A percentile compares a stretch with the other conserved stretches of the same genome.
These are phyloP conservation scores for Archaeoteleia sp. DNA, from an alignment of 2,888 invertebrate genomes.

Conservation along the genomic window DNA sequence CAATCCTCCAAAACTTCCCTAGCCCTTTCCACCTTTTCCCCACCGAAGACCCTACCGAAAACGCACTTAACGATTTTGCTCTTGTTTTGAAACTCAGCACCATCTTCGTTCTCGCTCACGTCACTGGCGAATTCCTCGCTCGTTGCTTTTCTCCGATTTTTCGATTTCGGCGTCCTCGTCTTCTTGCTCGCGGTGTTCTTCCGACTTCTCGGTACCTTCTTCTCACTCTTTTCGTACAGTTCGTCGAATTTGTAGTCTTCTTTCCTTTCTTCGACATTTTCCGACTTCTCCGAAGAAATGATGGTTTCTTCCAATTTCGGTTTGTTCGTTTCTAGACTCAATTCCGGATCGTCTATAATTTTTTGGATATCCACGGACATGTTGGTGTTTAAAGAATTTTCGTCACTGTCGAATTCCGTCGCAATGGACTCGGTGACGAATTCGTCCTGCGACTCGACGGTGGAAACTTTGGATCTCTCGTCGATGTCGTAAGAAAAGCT, in stretches of 20 bases:
- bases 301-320: slow-evolving; percentile 9
- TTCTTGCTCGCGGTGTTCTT: neutral
- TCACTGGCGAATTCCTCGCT: too few relatives aligned
- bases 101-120: slow-evolving; percentile 63
- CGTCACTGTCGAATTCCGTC: slow-evolving; percentile 62
- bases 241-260: slow-evolving; percentile 3
- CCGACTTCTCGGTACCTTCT: slow-evolving; percentile 7
- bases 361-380: slow-evolving; percentile 62
- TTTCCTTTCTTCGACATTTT: slow-evolving; percentile 22
- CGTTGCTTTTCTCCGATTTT: too few relatives aligned
- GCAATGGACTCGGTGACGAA: slow-evolving; percentile 36
- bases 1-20: slow-evolving; percentile 71
- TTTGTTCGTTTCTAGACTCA: slow-evolving; percentile 53
- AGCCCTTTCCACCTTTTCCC: slow-evolving; percentile 68
- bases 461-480: slow-evolving; percentile 6
- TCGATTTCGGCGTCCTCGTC: slow-evolving; percentile 5
- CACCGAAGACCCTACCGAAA: slow-evolving; percentile 68
- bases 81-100: slow-evolving; percentile 60
- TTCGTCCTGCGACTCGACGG: slow-evolving; percentile 6
- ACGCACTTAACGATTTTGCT: slow-evolving; percentile 71
- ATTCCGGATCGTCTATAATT: slow-evolving; percentile 60
- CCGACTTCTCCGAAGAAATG: neutral
- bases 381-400: slow-evolving; percentile 59
- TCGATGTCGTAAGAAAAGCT: slow-evolving; percentile 2
- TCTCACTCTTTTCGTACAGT: too few relatives aligned